phyloP scores from a whole-genome alignment of 2,888 invertebrate genomes.

The Cartodere bifasciata region DNA sequence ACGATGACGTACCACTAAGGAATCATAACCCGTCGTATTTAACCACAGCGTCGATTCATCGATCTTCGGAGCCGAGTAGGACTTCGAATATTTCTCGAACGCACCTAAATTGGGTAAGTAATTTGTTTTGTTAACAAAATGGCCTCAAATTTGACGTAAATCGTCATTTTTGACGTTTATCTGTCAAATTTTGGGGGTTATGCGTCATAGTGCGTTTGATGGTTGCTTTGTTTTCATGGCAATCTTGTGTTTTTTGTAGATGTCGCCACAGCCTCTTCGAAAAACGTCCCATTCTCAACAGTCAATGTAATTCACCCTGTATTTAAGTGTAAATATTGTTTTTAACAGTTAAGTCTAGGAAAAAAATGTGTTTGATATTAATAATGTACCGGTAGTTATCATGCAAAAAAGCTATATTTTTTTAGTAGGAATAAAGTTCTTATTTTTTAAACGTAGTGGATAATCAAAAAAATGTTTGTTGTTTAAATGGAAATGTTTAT shows the following conservation, averaged over 20 bases:
- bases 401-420: too few relatives aligned
- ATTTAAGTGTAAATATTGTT: slow-evolving; percentile 10
- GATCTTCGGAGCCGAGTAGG: slow-evolving; percentile 21
- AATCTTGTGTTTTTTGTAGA: slow-evolving; percentile 24
- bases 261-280: slow-evolving; percentile 27
- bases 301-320: slow-evolving; percentile 22
- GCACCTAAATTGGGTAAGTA: slow-evolving; percentile 22
- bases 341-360: slow-evolving; percentile 18
- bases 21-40: slow-evolving; percentile 29
- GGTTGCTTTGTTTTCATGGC: neutral
- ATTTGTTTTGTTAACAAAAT: too few relatives aligned
- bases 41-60: slow-evolving; percentile 29
- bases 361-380: too few relatives aligned
- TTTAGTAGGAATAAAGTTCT: too few relatives aligned
- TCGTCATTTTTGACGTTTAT: neutral
- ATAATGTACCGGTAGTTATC: too few relatives aligned
- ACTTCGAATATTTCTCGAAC: slow-evolving; percentile 14
- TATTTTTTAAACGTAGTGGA: too few relatives aligned
- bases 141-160: neutral
- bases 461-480: too few relatives aligned
- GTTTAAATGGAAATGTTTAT: too few relatives aligned
- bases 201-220: too few relatives aligned
- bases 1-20: slow-evolving; percentile 24
- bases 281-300: slow-evolving; percentile 28
- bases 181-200: too few relatives aligned